Base-by-base conservation (phyloP, 2,113 vertebrate genomes). In the Lutjanus erythropterus region DNA sequence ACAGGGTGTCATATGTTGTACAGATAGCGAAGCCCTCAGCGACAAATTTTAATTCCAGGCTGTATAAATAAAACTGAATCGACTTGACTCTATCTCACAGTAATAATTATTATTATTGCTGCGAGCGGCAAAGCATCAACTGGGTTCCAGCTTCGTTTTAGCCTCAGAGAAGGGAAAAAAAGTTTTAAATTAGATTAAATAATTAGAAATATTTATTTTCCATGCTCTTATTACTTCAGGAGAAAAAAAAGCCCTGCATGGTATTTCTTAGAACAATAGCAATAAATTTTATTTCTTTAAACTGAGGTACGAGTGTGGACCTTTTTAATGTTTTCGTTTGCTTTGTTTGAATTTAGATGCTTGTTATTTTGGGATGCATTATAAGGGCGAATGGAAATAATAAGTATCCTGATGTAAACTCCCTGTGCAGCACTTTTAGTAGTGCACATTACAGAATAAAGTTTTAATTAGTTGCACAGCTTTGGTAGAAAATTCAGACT, bases 41-140 rank as follows among this genome's bases (percentile, higher is more conserved):
- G 4, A 69, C 46, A 11, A 11, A 49, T 49, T 53, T 65, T 25
- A 33, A 53, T 59, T 52, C 19, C 27, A 12, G n/a, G 46, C 46
- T 46, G 47, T 39, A 49, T 46, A 70, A 74, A 59, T 50, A 25
- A 74, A 37, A 41, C 27, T 47, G 44, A 56, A 23, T 69, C 55
- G 55, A 46, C 69, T 73, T 31, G 9, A 61, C 46, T 70, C 60
- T 65, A 82, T 82, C 58, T 71, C 15, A 23, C 12, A 29, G 46
- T 66, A 67, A 60, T 72, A 53, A 72, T 44, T 31, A 37, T 39
- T 31, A 37, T 39, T n/a, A 46, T 55, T 4, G 61, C 74, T 71
- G 55, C 52, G 10, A 71, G 50, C 73, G 72, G 33, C 33, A n/a
- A 37, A 35, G 27, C n/a, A 12, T 39, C 25, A 15, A 4, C 23